Evolutionary conservation across 2,797 vertebrate species (phyloP), one percentile per base, ranked within the genome.

Genomic region (Molothrus aeneus): DNA sequence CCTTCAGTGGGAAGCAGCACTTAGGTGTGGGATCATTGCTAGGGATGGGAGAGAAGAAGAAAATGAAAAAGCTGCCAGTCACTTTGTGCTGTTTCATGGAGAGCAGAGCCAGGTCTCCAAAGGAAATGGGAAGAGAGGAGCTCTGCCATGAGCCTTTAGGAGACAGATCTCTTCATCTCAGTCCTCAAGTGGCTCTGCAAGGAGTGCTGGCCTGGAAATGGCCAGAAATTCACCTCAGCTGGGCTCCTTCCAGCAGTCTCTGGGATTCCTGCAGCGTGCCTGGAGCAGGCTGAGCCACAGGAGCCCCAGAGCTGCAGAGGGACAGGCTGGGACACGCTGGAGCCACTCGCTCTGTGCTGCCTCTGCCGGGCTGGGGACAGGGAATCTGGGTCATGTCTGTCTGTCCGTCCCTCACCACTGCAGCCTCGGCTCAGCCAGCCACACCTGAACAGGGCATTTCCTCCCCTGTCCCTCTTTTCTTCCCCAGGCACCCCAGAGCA

Each of bases 181-280:
- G 50, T 2, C 42, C 61, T 53, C 32, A 0, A 5, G n/a, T 26
- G 61, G 24, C 61, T 66, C 17, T 53, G 32, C 19, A 9, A 42
- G 68, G 61, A 48, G 21, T 5, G 22, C 31, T 36, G 40, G 48
- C 57, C 81, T 68, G 56, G 42, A 18, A 51, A 8, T 1, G 34
- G 47, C 12, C 36, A 13, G 22, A 17, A 32, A 16, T 2, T 31
- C 53, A 14, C 48, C 47, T 34, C 15, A 6, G 19, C 13, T 13
- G 32, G 13, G 4, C 36, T 36, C 36, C 36, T 7, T 4, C 63
- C 45, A 3, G 36, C 1, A 4, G 7, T 17, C 53, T 0, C 2
- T 34, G 51, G 40, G 53, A 19, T 11, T 17, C 24, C 3, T 20
- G 4, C 9, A 5, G 24, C 11, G 90, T 5, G 65, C 3, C 34